Percentiles rank a stretch among this genome's conserved stretches.
These are phyloP conservation scores for Synanthedon myopaeformis DNA, from an alignment of 2,888 invertebrate species.

Conservation along the genomic window DNA sequence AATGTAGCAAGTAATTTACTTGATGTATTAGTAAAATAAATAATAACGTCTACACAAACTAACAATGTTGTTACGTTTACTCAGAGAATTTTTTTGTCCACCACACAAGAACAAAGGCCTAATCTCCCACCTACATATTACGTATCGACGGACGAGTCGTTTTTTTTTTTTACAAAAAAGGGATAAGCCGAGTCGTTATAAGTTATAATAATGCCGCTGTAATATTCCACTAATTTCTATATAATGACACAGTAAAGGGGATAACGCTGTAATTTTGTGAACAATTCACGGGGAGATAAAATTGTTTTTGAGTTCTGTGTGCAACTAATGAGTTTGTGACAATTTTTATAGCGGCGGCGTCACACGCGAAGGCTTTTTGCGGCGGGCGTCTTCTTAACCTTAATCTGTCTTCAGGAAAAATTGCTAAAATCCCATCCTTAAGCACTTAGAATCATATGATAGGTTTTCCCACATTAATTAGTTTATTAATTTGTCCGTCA, in stretches of 20 bases:
- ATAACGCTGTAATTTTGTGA: not conserved
- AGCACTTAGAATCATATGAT: too few species aligned
- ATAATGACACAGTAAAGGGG: conserved; percentile 35
- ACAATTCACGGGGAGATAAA: not conserved
- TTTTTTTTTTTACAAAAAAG: conserved; percentile 13
- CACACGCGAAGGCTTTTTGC: not conserved
- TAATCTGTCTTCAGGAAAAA: too few species aligned
- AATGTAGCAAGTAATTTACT: conserved; percentile 2
- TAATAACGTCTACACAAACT: not conserved
- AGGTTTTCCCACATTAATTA: too few species aligned
- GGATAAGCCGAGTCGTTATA: conserved; percentile 20
- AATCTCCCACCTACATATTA: conserved; percentile 25
- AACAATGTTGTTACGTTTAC: too few species aligned
- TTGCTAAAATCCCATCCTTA: too few species aligned
- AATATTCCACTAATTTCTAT: conserved; percentile 43
- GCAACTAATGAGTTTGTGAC: not conserved
- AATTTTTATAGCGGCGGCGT: not conserved
- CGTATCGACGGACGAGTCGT: conserved; percentile 20
- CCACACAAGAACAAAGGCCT: conserved; percentile 8
- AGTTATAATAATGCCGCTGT: conserved; percentile 36
- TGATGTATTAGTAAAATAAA: conserved; percentile 4
- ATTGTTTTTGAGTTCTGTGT: not conserved
- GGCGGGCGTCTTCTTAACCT: too few species aligned
- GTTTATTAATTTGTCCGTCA: too few species aligned
- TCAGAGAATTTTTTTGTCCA: not conserved